Evolutionary conservation across 1,140 invertebrate species (phyloP), one percentile per base, ranked within the genome.

Genomic region (Pseudachorutes palmiensis): DNA sequence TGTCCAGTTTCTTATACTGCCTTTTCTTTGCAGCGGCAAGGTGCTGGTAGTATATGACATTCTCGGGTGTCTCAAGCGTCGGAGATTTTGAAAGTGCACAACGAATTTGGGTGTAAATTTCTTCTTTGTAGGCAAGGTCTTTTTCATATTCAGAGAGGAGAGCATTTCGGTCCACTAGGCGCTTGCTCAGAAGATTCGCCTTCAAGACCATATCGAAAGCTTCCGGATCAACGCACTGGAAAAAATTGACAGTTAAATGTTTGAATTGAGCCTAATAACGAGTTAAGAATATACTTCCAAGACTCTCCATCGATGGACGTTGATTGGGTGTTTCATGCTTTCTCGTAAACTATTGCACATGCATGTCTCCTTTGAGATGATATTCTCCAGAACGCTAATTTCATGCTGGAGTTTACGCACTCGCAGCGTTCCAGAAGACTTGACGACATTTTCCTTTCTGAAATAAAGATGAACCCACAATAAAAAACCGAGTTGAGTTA

Each of bases 281-380:
- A n/a, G n/a, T n/a, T 24, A n/a, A 55, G 3, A 24, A 45, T 9
- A 2, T 55, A 73, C 70, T 41, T 71, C 70, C 28, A 73, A 29
- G 29, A 51, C 32, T 36, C 72, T 61, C 72, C 72, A 73, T 2
- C 72, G 60, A 41, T 73, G 72, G 26, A 73, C 66, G 64, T 73
- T 73, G 24, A 70, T 69, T 9, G 70, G 69, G 2, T 61, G 65
- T 1, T 26, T 45, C 49, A 73, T 61, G 24, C 67, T 36, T 19
- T 67, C 63, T 60, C 45, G 41, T 5, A 73, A 19, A 33, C 59
- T 30, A 33, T 71, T 71, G 32, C 64, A 58, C 70, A 73, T 73
- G 45, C 70, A 73, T 12, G 26, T 68, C 61, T 73, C 72, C 45
- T 67, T 70, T 0, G 65, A 55, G 55, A 73, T 71, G 26, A 29